Conservation (phyloP, 1,140 invertebrate genomes). For the Drosophila carrolli region DNA sequence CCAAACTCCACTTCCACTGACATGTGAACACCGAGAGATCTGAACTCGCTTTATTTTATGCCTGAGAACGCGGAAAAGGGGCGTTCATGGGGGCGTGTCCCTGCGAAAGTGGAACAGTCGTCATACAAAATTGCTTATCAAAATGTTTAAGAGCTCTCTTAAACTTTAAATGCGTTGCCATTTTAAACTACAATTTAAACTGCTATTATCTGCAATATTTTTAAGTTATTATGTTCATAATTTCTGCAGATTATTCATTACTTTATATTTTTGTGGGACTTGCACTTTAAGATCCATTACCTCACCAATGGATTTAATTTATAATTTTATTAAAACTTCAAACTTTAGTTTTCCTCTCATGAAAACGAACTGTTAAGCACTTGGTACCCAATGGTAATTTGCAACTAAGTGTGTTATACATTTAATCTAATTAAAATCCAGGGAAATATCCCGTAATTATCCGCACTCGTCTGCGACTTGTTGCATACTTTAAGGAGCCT, state of each 20-base stretch:
- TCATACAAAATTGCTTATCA: too few species aligned
- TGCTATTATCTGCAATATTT: too few species aligned
- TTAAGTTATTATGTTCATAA: too few species aligned
- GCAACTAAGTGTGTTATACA: neutral
- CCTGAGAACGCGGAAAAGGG: constrained; percentile 3
- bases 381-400: neutral
- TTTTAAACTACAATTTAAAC: too few species aligned
- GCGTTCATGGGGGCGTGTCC: constrained; percentile 2
- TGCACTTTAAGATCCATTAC: too few species aligned
- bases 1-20: constrained; percentile 20
- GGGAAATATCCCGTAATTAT: neutral
- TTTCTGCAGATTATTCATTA: too few species aligned
- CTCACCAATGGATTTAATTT: neutral
- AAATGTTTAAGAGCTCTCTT: too few species aligned
- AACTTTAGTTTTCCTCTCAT: too few species aligned
- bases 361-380: neutral
- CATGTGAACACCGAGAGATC: constrained; percentile 5
- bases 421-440: constrained; percentile 10
- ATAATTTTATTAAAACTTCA: neutral
- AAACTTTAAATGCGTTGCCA: too few species aligned
- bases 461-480: constrained; percentile 20
- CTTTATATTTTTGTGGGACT: too few species aligned
- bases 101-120: neutral
- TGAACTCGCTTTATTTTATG: neutral
- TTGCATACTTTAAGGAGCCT: constrained; percentile 53